Evolutionary conservation across 2,797 vertebrate genomes (phyloP).

Genomic region (Urophycis tenuis): DNA sequence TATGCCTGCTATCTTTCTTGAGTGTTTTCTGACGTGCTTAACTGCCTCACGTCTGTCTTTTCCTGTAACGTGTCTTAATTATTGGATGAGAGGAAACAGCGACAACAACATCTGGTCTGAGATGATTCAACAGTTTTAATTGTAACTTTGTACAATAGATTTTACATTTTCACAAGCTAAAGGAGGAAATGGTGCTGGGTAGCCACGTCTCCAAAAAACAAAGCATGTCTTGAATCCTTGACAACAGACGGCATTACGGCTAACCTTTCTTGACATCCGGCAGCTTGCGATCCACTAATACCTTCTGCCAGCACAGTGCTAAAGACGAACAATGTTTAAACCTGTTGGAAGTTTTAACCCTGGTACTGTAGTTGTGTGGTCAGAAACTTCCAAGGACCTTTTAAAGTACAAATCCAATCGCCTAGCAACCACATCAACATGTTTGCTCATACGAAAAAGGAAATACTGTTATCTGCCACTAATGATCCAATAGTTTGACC

Average conservation of each 20-base stretch:
- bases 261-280: not conserved
- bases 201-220: conserved; percentile 23
- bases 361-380: not conserved
- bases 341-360: not conserved
- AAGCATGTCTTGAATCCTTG: conserved; percentile 35
- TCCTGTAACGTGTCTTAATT: conserved; percentile 8
- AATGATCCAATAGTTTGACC: not conserved
- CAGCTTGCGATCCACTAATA: not conserved
- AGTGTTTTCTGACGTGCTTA: not conserved
- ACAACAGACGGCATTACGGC: conserved; percentile 35
- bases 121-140: conserved; percentile 68
- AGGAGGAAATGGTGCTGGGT: conserved; percentile 58
- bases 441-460: not conserved
- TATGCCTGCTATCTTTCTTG: not conserved
- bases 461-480: not conserved
- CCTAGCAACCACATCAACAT: conserved; percentile 1
- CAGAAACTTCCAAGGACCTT: conserved; percentile 7
- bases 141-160: conserved; percentile 71
- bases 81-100: conserved; percentile 13
- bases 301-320: not conserved
- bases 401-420: not conserved
- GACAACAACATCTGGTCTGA: conserved; percentile 13
- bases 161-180: conserved; percentile 77
- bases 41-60: not conserved
- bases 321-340: not conserved